Evolutionary conservation across 2,888 invertebrate species (phyloP), one percentile per base, ranked within the genome.

Genomic region (Himalopsyche anomala): DNA sequence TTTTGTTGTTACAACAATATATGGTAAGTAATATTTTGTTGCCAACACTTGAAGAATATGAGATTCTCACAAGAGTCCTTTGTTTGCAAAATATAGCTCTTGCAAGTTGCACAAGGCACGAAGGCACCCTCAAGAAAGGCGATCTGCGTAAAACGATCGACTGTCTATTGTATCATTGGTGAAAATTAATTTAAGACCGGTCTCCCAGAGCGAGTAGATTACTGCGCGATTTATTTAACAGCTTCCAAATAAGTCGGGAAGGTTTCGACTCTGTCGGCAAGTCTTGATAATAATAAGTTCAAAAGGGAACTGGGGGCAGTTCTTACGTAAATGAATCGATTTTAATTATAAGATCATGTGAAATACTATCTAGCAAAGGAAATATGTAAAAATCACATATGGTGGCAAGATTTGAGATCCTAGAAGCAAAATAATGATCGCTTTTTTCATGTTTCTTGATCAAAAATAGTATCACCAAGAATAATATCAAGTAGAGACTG

Each of bases 151-250:
- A 62, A 62, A 62, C 62, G 19, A 62, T 62, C 62, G 28, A 19
- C 62, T 62, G 62, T 62, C 62, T 62, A 62, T 62, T 62, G 28
- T 62, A 62, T 62, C 62, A 62, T 62, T 62, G 62, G 62, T 62
- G 19, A 62, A 62, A 62, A 62, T 62, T 62, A 62, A 62, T 62
- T 62, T 62, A 62, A 62, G 62, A 62, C 62, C 62, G 28, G 62
- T 19, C 62, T 19, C 62, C 8, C 62, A 28, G 19, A 28, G 62
- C 8, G 62, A 6, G n/a, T 9, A 62, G 19, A 62, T 62, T 62
- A 62, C 62, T 28, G 62, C 8, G 62, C 62, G 62, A 62, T 62
- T 62, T 62, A 28, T 62, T 62, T 62, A 19, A 62, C 62, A 62
- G 62, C 62, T 62, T 62, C 62, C 62, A 62, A 1, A 62, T 62